Conservation (phyloP, 2,888 invertebrate genomes). For the Gasteruption jaculator region DNA sequence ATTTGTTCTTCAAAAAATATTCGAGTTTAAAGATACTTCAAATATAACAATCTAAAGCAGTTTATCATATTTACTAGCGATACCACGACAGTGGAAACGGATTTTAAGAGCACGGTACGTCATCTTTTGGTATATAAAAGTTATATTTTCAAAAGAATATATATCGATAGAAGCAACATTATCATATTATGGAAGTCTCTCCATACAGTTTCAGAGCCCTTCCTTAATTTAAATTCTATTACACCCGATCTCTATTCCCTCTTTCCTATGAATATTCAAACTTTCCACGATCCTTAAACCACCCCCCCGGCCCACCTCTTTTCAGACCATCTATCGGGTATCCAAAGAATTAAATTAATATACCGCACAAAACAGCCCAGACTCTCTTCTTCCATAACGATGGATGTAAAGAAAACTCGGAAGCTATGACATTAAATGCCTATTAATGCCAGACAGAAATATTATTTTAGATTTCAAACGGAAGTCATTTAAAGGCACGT, state of each 20-base stretch:
- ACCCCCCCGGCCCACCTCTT: conserved; percentile 21
- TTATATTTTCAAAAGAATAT: too few relatives aligned
- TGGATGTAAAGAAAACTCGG: too few relatives aligned
- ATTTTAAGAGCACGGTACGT: conserved; percentile 9
- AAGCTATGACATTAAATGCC: too few relatives aligned
- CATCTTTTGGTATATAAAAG: too few relatives aligned
- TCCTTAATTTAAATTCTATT: conserved; percentile 52
- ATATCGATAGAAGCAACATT: conserved; percentile 40
- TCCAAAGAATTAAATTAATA: conserved; percentile 52
- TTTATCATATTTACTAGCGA: too few relatives aligned
- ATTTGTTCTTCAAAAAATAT: too few relatives aligned
- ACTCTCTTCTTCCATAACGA: conserved; percentile 18
- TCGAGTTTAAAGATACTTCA: too few relatives aligned
- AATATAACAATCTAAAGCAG: too few relatives aligned
- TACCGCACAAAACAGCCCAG: conserved; percentile 42
- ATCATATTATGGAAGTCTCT: conserved; percentile 43
- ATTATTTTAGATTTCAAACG: too few relatives aligned
- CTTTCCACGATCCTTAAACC: conserved; percentile 32
- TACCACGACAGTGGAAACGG: too few relatives aligned
- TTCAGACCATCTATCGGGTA: conserved; percentile 46
- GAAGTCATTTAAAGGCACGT: too few relatives aligned
- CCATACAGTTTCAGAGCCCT: conserved; percentile 37
- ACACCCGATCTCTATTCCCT: conserved; percentile 51
- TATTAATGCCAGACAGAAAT: too few relatives aligned
- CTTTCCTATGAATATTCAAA: conserved; percentile 52